Conservation (phyloP, 2,888 invertebrate species). For the Hylaea fasciaria region DNA sequence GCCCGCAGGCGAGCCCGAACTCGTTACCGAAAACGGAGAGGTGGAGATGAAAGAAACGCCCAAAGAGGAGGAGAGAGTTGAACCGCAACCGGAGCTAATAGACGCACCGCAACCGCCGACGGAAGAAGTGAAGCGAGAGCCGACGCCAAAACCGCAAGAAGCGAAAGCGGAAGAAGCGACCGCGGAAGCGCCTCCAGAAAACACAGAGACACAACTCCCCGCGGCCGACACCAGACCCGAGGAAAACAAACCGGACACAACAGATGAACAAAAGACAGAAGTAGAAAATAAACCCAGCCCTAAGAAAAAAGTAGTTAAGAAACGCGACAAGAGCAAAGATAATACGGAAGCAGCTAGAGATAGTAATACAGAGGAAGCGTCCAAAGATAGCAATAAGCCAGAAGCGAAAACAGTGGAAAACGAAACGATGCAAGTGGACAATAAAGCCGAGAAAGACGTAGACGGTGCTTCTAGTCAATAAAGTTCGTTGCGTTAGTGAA, state of each 20-base stretch:
- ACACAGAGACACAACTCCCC: constrained; percentile 44
- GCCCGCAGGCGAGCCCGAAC: constrained; percentile 33
- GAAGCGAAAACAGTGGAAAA: constrained; percentile 49
- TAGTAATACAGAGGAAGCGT: constrained; percentile 56
- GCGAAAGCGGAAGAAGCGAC: constrained; percentile 29
- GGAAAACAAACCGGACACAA: constrained; percentile 47
- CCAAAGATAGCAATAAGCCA: constrained; percentile 56
- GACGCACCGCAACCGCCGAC: constrained; percentile 31
- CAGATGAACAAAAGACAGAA: constrained; percentile 51
- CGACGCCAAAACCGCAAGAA: constrained; percentile 31
- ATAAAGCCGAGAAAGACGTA: constrained; percentile 72
- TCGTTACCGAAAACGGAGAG: constrained; percentile 63
- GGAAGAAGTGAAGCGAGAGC: constrained; percentile 42
- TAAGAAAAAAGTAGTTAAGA: constrained; percentile 74
- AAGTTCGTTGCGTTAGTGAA: constrained; percentile 74
- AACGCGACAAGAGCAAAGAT: constrained; percentile 80
- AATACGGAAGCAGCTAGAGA: constrained; percentile 48
- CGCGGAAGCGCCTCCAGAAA: constrained; percentile 37
- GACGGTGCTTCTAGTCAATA: constrained; percentile 83
- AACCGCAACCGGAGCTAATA: constrained; percentile 28
- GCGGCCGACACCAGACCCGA: constrained; percentile 63
- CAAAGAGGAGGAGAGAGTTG: constrained; percentile 25
- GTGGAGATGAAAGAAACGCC: constrained; percentile 57
- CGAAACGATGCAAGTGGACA: constrained; percentile 64
- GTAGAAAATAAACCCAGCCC: constrained; percentile 60